Percentiles rank a stretch among this genome's conserved stretches.
Conservation (phyloP, 2,797 vertebrate genomes). For the Pseudochirops cupreus region DNA sequence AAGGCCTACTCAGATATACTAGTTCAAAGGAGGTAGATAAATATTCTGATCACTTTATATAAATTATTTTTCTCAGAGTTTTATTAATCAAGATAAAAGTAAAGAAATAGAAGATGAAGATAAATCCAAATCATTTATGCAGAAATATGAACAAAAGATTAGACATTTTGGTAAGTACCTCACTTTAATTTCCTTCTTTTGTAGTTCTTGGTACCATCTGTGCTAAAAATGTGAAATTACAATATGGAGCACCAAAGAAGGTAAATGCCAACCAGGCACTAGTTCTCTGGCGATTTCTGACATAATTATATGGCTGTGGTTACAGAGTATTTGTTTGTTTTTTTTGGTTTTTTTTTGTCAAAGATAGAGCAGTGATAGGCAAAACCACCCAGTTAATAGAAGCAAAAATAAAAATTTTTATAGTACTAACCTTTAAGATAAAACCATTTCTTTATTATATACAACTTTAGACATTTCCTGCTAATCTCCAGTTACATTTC, state of each 20-base stretch:
- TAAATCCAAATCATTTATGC: constrained; percentile 90
- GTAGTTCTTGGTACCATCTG: constrained; percentile 33
- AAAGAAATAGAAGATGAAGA: constrained; percentile 89
- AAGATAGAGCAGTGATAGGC: constrained; percentile 41
- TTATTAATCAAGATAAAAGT: constrained; percentile 93
- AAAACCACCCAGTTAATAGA: constrained; percentile 34
- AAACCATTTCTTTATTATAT: not conserved
- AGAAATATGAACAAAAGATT: constrained; percentile 94
- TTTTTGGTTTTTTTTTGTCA: not conserved
- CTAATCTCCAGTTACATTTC: not conserved
- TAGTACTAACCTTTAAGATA: constrained; percentile 11
- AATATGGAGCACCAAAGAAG: constrained; percentile 4
- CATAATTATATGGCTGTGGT: constrained; percentile 18
- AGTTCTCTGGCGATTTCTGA: constrained; percentile 19
- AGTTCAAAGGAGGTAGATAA: constrained; percentile 51
- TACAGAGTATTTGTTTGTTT: not conserved
- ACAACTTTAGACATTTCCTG: not conserved
- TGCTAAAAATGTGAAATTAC: constrained; percentile 48
- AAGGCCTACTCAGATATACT: not conserved
- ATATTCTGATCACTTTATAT: constrained; percentile 65
- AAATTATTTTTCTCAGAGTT: constrained; percentile 88
- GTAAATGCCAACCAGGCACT: not conserved
- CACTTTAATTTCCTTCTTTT: constrained; percentile 62
- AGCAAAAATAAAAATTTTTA: constrained; percentile 13
- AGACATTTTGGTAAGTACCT: constrained; percentile 94